A percentile compares a stretch with the other conserved stretches of the same genome.
phyloP scores from a whole-genome alignment of 2,888 invertebrate species.

The Epinotia nisella region DNA sequence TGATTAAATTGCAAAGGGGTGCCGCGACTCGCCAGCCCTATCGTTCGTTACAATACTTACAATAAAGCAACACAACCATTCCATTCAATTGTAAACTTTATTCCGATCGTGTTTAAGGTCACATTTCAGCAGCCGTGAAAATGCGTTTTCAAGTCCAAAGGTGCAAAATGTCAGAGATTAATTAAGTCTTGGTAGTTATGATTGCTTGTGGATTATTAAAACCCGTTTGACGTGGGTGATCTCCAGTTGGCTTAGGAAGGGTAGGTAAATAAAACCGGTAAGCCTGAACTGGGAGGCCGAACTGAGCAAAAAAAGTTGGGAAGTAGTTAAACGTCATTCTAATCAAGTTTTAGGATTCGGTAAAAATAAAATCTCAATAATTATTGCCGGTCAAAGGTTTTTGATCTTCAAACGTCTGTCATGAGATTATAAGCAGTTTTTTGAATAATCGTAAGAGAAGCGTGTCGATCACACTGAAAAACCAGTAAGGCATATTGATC shows the following conservation, averaged over 20 bases:
- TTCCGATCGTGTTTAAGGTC: background rate
- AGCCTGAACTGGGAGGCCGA: background rate
- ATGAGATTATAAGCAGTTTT: background rate
- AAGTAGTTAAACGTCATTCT: background rate
- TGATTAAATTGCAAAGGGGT: conserved; percentile 47
- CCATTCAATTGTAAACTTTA: conserved; percentile 2
- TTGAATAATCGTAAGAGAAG: background rate
- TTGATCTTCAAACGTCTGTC: too few relatives aligned
- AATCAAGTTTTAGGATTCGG: background rate
- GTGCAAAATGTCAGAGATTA: conserved; percentile 61
- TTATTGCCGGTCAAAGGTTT: too few relatives aligned
- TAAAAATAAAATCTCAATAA: background rate
- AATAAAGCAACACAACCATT: background rate
- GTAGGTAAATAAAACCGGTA: conserved; percentile 44
- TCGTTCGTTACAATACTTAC: too few relatives aligned
- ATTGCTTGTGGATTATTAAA: conserved; percentile 57
- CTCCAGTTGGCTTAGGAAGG: conserved; percentile 62
- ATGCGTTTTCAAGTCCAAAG: conserved; percentile 10
- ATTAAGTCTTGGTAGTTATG: conserved; percentile 62
- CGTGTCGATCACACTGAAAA: background rate
- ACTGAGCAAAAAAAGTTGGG: background rate
- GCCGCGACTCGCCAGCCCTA: conserved; percentile 5
- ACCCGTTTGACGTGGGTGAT: conserved; percentile 63
- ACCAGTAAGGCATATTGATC: background rate
- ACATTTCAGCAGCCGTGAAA: background rate